Evolutionary conservation across 2,888 invertebrate genomes (phyloP).

Genomic region (Zaprionus lineosus): DNA sequence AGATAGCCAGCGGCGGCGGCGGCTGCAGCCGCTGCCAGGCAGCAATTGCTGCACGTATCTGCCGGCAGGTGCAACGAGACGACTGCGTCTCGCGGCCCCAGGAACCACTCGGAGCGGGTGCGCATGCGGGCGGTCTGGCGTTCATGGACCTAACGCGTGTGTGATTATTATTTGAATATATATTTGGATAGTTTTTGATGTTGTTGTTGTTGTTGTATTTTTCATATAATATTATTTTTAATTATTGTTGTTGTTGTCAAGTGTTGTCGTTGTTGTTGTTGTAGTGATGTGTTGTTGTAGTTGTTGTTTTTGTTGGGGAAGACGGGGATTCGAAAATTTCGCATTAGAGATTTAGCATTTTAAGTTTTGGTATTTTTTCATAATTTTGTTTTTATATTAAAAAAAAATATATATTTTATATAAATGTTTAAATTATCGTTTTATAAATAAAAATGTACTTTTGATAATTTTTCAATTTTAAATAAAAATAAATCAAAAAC

Average conservation of each 20-base stretch:
- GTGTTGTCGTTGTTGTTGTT: slow-evolving; percentile 38
- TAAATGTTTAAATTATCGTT: no score
- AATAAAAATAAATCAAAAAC: slow-evolving; percentile 22
- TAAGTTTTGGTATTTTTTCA: slow-evolving; percentile 26
- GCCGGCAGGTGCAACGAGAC: slow-evolving; percentile 76
- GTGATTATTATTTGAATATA: slow-evolving; percentile 25
- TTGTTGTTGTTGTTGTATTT: slow-evolving; percentile 21
- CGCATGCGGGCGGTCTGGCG: slow-evolving; percentile 98
- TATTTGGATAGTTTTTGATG: slow-evolving; percentile 31
- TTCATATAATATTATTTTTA: slow-evolving; percentile 29
- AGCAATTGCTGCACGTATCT: slow-evolving; percentile 80
- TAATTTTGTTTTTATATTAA: slow-evolving; percentile 29
- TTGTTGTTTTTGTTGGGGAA: slow-evolving; percentile 42
- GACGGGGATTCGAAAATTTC: slow-evolving; percentile 72
- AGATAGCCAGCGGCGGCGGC: slow-evolving; percentile 66
- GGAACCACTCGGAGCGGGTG: slow-evolving; percentile 98
- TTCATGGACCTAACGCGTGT: slow-evolving; percentile 90
- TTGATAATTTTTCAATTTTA: slow-evolving; percentile 22
- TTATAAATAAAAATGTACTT: slow-evolving; percentile 19
- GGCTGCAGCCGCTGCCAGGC: slow-evolving; percentile 66
- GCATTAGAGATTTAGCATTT: slow-evolving; percentile 66
- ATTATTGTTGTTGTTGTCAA: slow-evolving; percentile 46
- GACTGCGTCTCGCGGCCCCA: slow-evolving; percentile 83
- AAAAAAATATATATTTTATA: slow-evolving; percentile 4
- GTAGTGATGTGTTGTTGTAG: slow-evolving; percentile 49